phyloP scores from a whole-genome alignment of 2,113 vertebrate species.

The Chaetorhynchus papuensis region DNA sequence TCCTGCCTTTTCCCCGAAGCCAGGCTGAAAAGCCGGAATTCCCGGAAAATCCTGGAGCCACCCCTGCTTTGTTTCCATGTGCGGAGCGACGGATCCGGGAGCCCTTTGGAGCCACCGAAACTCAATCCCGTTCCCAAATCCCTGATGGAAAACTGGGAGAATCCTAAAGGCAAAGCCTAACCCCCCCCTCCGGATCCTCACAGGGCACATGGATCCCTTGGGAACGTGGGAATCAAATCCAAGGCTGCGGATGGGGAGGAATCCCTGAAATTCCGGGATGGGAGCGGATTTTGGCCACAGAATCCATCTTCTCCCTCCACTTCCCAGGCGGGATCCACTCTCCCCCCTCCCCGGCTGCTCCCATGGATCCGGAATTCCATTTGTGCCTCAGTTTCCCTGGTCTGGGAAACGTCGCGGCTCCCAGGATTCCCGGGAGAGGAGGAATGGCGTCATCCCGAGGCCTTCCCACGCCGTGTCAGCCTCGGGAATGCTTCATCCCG shows the following conservation, averaged over 20 bases:
- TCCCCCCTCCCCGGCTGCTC: neutral
- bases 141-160: rapidly evolving
- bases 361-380: neutral
- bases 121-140: neutral
- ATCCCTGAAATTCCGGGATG: neutral
- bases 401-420: rapidly evolving
- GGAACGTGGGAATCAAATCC: neutral
- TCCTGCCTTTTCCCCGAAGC: neutral
- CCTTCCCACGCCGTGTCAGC: neutral
- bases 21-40: neutral
- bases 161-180: no score
- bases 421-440: neutral
- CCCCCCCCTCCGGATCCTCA: no score
- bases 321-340: rapidly evolving
- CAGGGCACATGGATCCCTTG: neutral
- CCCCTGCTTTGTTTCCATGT: rapidly evolving
- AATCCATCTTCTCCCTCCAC: neutral
- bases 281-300: neutral
- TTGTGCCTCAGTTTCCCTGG: neutral
- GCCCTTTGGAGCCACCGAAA: neutral
- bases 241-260: rapidly evolving
- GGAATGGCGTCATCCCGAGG: neutral
- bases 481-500: neutral
- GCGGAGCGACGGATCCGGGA: rapidly evolving
- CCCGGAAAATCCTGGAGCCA: neutral